Evolutionary conservation across 2,888 invertebrate species (phyloP).

Genomic region (Leptinotarsa rubiginosa): DNA sequence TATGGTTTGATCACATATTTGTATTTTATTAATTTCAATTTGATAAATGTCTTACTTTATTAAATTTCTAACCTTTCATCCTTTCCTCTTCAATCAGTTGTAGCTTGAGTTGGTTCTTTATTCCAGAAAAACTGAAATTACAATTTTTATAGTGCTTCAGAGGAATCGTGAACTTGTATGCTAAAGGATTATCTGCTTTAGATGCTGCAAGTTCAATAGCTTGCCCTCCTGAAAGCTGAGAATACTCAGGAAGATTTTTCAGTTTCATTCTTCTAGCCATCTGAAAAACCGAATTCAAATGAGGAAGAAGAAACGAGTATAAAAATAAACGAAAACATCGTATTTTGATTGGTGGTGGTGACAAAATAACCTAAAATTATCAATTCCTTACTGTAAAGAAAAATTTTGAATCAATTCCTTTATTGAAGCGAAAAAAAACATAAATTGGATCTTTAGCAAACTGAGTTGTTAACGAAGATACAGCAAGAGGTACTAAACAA

Average conservation of each 20-base stretch:
- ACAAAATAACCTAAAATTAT: too few species aligned
- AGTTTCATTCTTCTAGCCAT: conserved; percentile 86
- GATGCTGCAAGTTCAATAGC: conserved; percentile 87
- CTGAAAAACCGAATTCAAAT: conserved; percentile 62
- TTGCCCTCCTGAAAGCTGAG: conserved; percentile 82
- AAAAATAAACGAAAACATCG: not conserved
- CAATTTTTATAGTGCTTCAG: conserved; percentile 79
- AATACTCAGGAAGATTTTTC: conserved; percentile 79
- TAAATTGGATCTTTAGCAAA: too few species aligned
- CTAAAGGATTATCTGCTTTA: conserved; percentile 72
- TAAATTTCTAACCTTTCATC: conserved; percentile 64
- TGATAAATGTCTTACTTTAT: not conserved
- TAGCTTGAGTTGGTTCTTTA: conserved; percentile 73
- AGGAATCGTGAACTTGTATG: conserved; percentile 77
- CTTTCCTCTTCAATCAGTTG: conserved; percentile 73
- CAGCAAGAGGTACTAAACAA: too few species aligned
- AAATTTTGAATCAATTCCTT: too few species aligned
- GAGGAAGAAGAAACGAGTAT: conserved; percentile 1
- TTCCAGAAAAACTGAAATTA: conserved; percentile 91
- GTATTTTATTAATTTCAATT: not conserved
- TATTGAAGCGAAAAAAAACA: too few species aligned
- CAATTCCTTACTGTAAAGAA: too few species aligned
- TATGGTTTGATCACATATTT: not conserved
- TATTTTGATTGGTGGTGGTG: too few species aligned
- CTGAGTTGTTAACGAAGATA: too few species aligned